Evolutionary conservation across 2,888 invertebrate genomes (phyloP).

Genomic region (Nipponacmea schrenckii): DNA sequence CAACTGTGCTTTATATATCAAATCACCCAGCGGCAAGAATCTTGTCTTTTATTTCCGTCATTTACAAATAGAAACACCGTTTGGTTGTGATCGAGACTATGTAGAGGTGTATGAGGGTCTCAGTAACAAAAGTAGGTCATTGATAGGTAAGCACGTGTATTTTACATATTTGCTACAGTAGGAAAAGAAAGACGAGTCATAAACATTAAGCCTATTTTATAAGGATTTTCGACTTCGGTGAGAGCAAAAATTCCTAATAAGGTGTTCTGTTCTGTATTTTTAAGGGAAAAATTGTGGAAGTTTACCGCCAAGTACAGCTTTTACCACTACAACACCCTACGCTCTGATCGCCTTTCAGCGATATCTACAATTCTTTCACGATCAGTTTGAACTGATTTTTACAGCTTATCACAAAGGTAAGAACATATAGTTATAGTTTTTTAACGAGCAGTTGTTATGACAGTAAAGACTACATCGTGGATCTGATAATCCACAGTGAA

Average conservation of each 20-base stretch:
- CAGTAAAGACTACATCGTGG: too few species aligned
- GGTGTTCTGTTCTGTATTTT: not conserved
- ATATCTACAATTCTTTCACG: constrained; percentile 22
- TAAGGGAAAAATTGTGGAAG: constrained; percentile 11
- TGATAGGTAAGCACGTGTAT: not conserved
- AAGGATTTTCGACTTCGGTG: too few species aligned
- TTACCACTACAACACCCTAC: constrained; percentile 21
- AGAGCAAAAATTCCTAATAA: too few species aligned
- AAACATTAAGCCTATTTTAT: too few species aligned
- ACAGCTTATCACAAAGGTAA: constrained; percentile 30
- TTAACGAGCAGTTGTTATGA: too few species aligned
- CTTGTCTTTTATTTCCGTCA: constrained; percentile 28
- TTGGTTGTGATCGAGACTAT: constrained; percentile 28
- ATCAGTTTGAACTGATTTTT: constrained; percentile 34
- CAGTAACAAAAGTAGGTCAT: not conserved
- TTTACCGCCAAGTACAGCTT: constrained; percentile 19
- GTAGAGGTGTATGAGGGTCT: constrained; percentile 30
- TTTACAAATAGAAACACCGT: constrained; percentile 29
- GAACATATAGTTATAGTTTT: not conserved
- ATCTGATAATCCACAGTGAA: too few species aligned
- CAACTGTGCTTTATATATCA: constrained; percentile 28
- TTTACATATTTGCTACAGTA: too few species aligned
- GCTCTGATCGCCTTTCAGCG: constrained; percentile 23
- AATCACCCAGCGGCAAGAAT: constrained; percentile 25
- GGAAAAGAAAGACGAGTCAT: too few species aligned